Conservation (phyloP, 2,888 invertebrate species). For the Ctenicera cuprea region DNA sequence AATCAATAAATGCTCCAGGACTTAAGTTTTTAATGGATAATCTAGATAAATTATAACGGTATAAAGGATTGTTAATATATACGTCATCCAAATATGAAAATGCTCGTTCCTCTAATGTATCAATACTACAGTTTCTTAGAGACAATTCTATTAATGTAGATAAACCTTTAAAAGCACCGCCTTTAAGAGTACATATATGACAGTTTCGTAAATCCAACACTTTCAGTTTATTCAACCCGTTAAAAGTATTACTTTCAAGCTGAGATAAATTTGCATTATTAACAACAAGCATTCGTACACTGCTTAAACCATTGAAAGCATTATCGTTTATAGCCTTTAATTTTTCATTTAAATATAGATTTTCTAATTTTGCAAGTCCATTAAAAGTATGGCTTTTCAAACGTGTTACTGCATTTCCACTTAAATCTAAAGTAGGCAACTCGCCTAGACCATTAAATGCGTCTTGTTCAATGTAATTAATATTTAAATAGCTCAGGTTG, state of each 20-base stretch:
- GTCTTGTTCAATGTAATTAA: neutral
- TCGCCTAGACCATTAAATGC: slow-evolving; percentile 3
- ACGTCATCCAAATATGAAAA: neutral
- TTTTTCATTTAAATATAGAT: neutral
- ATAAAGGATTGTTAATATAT: neutral
- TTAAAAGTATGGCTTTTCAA: neutral
- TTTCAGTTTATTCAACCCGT: neutral
- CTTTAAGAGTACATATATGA: neutral
- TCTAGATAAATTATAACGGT: neutral
- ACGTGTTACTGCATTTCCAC: neutral
- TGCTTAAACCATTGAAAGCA: neutral
- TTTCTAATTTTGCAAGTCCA: slow-evolving; percentile 9
- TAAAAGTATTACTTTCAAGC: neutral
- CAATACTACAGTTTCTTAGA: neutral
- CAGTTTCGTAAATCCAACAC: neutral
- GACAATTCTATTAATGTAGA: neutral
- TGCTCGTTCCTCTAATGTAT: neutral
- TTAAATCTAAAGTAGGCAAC: slow-evolving; percentile 18
- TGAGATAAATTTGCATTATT: neutral
- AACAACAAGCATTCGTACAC: neutral
- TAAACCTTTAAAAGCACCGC: neutral
- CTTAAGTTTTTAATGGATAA: neutral
- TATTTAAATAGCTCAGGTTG: slow-evolving; percentile 2
- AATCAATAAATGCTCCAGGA: neutral
- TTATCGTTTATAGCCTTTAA: neutral